Percentiles rank a stretch among this genome's conserved stretches.
These are phyloP conservation scores for Psilopsiagon aymara DNA, from an alignment of 2,113 vertebrate species.

Conservation along the genomic window DNA sequence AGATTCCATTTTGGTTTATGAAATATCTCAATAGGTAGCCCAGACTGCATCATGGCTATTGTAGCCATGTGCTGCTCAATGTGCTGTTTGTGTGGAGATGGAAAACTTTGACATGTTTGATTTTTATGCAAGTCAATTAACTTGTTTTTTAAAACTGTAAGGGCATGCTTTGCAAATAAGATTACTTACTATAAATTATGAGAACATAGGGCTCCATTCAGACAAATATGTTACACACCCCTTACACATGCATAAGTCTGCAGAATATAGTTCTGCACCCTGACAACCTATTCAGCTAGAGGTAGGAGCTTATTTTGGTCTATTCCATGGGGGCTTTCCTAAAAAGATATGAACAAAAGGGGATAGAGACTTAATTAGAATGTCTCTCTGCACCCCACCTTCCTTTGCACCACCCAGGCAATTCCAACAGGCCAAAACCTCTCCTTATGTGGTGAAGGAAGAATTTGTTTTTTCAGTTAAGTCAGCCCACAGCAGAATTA, in stretches of 20 bases:
- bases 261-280: constrained; percentile 74
- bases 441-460: constrained; percentile 58
- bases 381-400: constrained; percentile 50
- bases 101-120: constrained; percentile 82
- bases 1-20: constrained; percentile 82
- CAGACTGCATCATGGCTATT: constrained; percentile 79
- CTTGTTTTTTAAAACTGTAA: constrained; percentile 83
- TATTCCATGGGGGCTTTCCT: constrained; percentile 63
- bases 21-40: constrained; percentile 72
- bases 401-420: constrained; percentile 61
- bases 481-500: constrained; percentile 62
- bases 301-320: constrained; percentile 66
- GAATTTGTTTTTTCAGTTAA: constrained; percentile 61
- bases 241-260: constrained; percentile 75
- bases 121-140: constrained; percentile 86
- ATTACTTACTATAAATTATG: constrained; percentile 86
- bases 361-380: constrained; percentile 72
- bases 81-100: constrained; percentile 77
- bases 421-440: constrained; percentile 56
- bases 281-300: constrained; percentile 68
- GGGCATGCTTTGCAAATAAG: constrained; percentile 85
- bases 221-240: constrained; percentile 80
- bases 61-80: constrained; percentile 76
- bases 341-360: constrained; percentile 68
- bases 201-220: constrained; percentile 84